A percentile compares a stretch with the other conserved stretches of the same genome.
Evolutionary conservation across 2,797 vertebrate genomes (phyloP).

Genomic region (Apogon talboti): DNA sequence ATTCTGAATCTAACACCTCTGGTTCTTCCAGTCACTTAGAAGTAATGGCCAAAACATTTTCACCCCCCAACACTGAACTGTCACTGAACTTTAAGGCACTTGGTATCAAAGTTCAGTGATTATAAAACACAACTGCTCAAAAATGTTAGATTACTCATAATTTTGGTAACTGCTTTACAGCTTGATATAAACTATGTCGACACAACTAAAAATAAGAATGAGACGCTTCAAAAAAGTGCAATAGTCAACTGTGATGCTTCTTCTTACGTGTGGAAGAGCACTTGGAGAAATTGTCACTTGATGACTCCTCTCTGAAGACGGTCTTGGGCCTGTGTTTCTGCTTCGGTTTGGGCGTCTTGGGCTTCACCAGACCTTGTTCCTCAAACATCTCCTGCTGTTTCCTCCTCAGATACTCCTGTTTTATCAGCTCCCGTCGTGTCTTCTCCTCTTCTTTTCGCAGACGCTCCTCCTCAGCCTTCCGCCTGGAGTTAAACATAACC

Average conservation of each 20-base stretch:
- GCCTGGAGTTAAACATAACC: conserved; percentile 73
- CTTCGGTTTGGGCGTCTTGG: conserved; percentile 79
- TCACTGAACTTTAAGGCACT: too few relatives aligned
- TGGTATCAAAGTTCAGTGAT: too few relatives aligned
- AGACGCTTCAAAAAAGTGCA: too few relatives aligned
- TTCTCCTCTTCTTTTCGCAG: conserved; percentile 97
- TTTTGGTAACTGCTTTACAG: too few relatives aligned
- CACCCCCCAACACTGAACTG: too few relatives aligned
- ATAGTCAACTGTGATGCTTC: neutral
- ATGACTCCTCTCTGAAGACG: conserved; percentile 88
- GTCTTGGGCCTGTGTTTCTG: conserved; percentile 90
- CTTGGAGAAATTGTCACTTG: conserved; percentile 72
- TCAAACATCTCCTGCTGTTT: conserved; percentile 94
- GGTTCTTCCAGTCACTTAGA: too few relatives aligned
- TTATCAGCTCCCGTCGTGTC: conserved; percentile 93
- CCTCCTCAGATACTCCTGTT: conserved; percentile 93
- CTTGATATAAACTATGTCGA: neutral
- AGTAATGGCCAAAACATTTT: too few relatives aligned
- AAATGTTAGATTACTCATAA: too few relatives aligned
- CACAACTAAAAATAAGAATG: neutral
- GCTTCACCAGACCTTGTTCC: conserved; percentile 91
- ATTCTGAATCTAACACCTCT: too few relatives aligned
- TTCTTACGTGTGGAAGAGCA: conserved; percentile 88
- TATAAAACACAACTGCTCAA: too few relatives aligned
- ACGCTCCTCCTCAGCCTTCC: conserved; percentile 96